A percentile compares a stretch with the other conserved stretches of the same genome.
These are phyloP conservation scores for Gymnocypris eckloni DNA, from an alignment of 2,797 vertebrate species.

Conservation along the genomic window DNA sequence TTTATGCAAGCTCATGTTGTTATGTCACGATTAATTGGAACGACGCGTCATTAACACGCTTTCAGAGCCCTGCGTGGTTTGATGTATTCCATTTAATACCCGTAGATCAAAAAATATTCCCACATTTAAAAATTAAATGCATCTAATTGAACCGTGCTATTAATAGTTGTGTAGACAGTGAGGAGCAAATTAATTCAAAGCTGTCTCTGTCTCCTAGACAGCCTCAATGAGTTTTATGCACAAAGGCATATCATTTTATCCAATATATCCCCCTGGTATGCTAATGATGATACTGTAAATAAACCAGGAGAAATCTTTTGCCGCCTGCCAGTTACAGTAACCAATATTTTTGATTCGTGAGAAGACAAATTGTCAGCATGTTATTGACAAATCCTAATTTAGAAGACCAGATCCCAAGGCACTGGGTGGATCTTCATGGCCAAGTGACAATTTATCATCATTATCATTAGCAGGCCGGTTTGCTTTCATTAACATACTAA, in stretches of 20 bases:
- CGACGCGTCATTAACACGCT: neutral
- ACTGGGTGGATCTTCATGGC: conserved; percentile 69
- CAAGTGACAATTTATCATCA: conserved; percentile 73
- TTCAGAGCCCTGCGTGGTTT: neutral
- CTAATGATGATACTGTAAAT: conserved; percentile 70
- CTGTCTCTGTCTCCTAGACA: conserved; percentile 43
- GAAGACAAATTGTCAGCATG: conserved; percentile 78
- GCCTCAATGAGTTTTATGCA: conserved; percentile 41
- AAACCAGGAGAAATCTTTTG: conserved; percentile 76
- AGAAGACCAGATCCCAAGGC: conserved; percentile 71
- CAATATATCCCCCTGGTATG: conserved; percentile 72
- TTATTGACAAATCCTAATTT: conserved; percentile 86
- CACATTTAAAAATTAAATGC: conserved; percentile 20
- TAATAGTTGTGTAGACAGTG: conserved; percentile 47
- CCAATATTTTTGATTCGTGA: conserved; percentile 80
- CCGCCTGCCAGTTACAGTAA: conserved; percentile 79
- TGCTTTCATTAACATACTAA: conserved; percentile 41
- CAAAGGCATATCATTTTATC: conserved; percentile 66
- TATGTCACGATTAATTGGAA: conserved; percentile 21
- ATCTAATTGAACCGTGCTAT: conserved; percentile 38
- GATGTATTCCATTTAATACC: conserved; percentile 14
- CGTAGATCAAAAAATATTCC: neutral
- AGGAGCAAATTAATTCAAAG: conserved; percentile 37
- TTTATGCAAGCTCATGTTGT: neutral
- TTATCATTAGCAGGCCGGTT: conserved; percentile 70